Evolutionary conservation across 2,797 vertebrate genomes (phyloP), one percentile per base, ranked within the genome.

Genomic region (Menidia menidia): DNA sequence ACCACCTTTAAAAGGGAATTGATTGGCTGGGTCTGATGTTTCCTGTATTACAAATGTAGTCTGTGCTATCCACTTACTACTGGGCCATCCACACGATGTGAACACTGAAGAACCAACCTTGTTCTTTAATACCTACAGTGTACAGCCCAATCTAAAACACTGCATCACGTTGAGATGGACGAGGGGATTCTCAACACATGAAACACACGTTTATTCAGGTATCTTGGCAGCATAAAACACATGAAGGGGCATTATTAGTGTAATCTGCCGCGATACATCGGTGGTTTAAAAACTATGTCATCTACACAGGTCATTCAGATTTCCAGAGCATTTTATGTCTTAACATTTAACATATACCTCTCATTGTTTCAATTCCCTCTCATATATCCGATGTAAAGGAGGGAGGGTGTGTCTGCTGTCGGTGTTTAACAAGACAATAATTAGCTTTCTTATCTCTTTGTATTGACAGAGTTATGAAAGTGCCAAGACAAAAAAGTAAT

Each of bases 401-500:
- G 80, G 61, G 78, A 75, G 80, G 88, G 78, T 18, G 83, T 83
- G 73, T 84, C 73, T 73, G 57, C 71, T 78, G 81, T 83, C 80
- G 82, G n/a, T 73, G 41, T 88, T 82, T 79, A 82, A 81, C 84
- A 86, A 77, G 82, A 74, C 81, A 57, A 61, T 84, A 87, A 89
- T 89, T 86, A 88, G 88, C 75, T 80, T 59, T 88, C 81, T 87
- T 86, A 83, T 87, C 81, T 79, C 35, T 39, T 66, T 6, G 9
- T 87, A 75, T 82, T 89, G 86, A 87, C 88, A 83, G 82, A 84
- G 58, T 73, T 87, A 39, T 39, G 35, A 39, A 39, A 39, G 80
- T 25, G 25, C 25, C 25, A 25, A 1, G 85, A 77, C 87, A 81
- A 82, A 77, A 84, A 80, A 77, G 69, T 76, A 86, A 87, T 66